These are phyloP conservation scores for Chloebia gouldiae DNA, from an alignment of 2,113 vertebrate genomes.

Conservation along the genomic window DNA sequence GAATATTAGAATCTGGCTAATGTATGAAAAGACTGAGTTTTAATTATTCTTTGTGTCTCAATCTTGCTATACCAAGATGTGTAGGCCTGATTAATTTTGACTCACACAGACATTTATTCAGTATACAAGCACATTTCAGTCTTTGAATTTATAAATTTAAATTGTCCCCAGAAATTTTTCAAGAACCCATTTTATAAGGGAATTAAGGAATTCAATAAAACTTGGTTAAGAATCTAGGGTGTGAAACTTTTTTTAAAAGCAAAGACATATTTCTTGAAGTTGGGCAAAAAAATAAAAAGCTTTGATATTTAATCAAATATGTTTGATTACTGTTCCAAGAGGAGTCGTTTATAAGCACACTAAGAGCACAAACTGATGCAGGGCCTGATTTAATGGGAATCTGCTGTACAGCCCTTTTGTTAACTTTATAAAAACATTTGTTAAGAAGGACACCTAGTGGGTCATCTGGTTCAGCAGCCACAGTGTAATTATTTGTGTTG, in stretches of 20 bases:
- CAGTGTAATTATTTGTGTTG: neutral
- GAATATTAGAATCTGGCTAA: neutral
- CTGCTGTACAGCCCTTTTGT: neutral
- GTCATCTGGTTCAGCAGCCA: slow-evolving; percentile 10
- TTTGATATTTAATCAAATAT: neutral
- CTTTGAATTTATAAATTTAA: neutral
- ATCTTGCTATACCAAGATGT: neutral
- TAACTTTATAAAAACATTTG: slow-evolving; percentile 43
- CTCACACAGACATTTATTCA: neutral
- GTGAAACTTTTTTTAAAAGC: neutral
- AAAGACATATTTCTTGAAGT: neutral
- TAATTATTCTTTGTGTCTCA: neutral
- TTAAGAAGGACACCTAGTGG: slow-evolving; percentile 62
- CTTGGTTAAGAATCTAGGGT: neutral
- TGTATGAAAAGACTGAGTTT: neutral
- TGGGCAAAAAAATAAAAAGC: neutral
- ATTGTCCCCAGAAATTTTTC: neutral
- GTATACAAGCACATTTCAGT: neutral
- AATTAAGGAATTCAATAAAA: neutral
- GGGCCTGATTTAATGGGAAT: neutral
- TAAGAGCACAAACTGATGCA: neutral
- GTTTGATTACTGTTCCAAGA: neutral
- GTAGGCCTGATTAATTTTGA: neutral
- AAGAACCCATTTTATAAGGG: neutral
- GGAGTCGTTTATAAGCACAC: neutral